Evolutionary conservation across 1,140 invertebrate genomes (phyloP), one percentile per base, ranked within the genome.

Genomic region (Zelostemma sp.): DNA sequence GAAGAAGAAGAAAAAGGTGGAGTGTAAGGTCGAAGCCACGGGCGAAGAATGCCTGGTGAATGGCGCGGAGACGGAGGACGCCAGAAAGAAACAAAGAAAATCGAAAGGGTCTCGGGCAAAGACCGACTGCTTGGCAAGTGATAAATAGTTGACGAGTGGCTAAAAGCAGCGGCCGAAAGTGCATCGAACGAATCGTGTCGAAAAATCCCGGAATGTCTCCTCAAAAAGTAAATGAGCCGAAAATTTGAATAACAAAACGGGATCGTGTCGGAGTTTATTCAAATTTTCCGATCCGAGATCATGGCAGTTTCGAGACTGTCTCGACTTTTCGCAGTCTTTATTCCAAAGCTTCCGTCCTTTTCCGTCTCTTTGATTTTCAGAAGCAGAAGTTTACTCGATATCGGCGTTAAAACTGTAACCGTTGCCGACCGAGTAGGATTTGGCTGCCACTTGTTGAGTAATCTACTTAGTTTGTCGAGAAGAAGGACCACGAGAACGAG

Each of bases 371-470:
- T 61, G 61, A 68, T 65, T 72, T 72, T 58, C 53, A 72, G 66
- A n/a, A 66, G 57, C 59, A 59, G 58, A 69, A 75, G 56, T 64
- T 70, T 19, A 47, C 43, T 46, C 47, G 67, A 74, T 65, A 71
- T 71, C 58, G 63, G 21, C 71, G 73, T 73, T 78, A 79, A 82
- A 78, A 77, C 66, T 66, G 68, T 65, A 74, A 72, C 72, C 68
- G 65, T 71, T 72, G 69, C 74, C 74, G 70, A 74, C 66, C 70
- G 73, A 73, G 69, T 60, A 74, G 75, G 80, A 83, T 83, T 81
- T 79, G 74, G 77, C 74, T 79, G 75, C 80, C 82, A 85, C 83
- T 84, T 85, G 80, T 85, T 85, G 82, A 85, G 82, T 83, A 84
- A 85, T 85, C 82, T 85, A 80, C 80, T 85, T 85, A 82, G 75